These are phyloP conservation scores for Coelogynopora nodosa DNA, from an alignment of 2,888 invertebrate species.

Conservation along the genomic window DNA sequence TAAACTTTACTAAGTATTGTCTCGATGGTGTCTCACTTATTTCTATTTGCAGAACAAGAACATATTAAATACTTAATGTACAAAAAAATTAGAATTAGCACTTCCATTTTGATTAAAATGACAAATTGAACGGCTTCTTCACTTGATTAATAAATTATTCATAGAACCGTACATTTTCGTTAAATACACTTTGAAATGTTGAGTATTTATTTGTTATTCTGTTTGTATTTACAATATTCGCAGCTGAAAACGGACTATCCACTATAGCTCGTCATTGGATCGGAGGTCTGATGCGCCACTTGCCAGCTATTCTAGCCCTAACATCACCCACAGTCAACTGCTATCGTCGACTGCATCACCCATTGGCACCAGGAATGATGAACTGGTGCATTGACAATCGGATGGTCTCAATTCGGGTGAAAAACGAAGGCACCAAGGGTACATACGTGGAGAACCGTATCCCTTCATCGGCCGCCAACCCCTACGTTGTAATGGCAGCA, in stretches of 20 bases:
- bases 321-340: slow-evolving; percentile 52
- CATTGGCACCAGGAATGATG: slow-evolving; percentile 38
- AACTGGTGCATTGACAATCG: slow-evolving; percentile 45
- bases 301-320: slow-evolving; percentile 49
- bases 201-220: too few species aligned
- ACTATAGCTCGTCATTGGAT: slow-evolving; percentile 49
- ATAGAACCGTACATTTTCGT: too few species aligned
- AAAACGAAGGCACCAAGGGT: slow-evolving; percentile 37
- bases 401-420: slow-evolving; percentile 38
- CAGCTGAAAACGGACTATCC: slow-evolving; percentile 45
- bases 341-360: slow-evolving; percentile 50
- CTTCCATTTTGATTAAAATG: too few species aligned
- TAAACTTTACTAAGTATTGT: too few species aligned
- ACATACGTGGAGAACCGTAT: slow-evolving; percentile 50
- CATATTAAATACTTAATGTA: too few species aligned
- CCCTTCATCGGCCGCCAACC: slow-evolving; percentile 50
- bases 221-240: neutral
- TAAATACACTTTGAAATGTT: too few species aligned
- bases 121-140: too few species aligned
- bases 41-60: too few species aligned
- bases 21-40: too few species aligned
- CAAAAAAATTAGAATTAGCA: too few species aligned
- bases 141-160: too few species aligned
- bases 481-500: slow-evolving; percentile 49
- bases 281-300: slow-evolving; percentile 50